phyloP scores from a whole-genome alignment of 1,140 invertebrate genomes.

The Philotrypesis tridentata region DNA sequence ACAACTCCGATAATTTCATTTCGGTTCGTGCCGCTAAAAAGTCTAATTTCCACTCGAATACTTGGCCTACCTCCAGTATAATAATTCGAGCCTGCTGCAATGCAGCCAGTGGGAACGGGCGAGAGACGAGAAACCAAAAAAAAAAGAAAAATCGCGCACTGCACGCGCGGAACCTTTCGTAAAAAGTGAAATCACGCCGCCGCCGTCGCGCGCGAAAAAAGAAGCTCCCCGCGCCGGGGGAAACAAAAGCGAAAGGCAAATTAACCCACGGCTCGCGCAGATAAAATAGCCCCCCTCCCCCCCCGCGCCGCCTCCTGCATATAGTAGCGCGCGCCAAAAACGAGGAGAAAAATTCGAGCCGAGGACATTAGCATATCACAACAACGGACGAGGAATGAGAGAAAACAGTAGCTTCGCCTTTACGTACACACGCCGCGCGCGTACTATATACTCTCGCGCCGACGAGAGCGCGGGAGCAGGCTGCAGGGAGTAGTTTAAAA shows the following conservation, averaged over 20 bases:
- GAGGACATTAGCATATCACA: constrained; percentile 42
- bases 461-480: neutral
- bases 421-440: too few relatives aligned
- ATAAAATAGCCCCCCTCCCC: neutral
- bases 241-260: constrained; percentile 18
- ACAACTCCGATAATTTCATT: too few relatives aligned
- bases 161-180: neutral
- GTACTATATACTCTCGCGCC: too few relatives aligned
- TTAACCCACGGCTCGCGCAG: neutral
- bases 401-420: neutral
- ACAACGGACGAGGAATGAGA: neutral
- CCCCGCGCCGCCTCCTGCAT: too few relatives aligned
- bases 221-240: neutral
- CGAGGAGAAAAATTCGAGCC: constrained; percentile 6
- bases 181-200: constrained; percentile 10
- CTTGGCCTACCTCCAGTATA: neutral
- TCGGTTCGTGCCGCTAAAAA: neutral
- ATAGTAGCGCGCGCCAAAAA: constrained; percentile 14
- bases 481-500: neutral
- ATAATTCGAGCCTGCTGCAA: neutral
- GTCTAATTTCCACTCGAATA: neutral
- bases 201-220: neutral
- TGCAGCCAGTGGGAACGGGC: neutral
- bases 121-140: neutral
- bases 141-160: too few relatives aligned